Percentiles rank a stretch among this genome's conserved stretches.
phyloP scores from a whole-genome alignment of 2,113 vertebrate species.

The Dicrurus megarhynchus region DNA sequence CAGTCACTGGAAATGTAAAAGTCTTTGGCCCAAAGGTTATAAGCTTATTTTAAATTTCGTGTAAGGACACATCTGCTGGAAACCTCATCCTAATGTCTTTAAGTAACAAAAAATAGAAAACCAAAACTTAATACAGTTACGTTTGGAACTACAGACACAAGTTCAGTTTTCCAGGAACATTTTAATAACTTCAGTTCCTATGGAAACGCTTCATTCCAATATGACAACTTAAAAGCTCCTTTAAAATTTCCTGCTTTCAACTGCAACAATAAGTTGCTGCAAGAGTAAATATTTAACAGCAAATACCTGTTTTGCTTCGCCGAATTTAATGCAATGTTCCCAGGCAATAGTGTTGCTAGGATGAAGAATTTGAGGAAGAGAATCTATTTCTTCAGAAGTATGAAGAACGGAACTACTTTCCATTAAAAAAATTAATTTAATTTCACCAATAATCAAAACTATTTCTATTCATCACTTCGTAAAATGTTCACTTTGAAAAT shows the following conservation, averaged over 20 bases:
- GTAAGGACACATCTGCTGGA: background rate
- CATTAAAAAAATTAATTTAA: background rate
- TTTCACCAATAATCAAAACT: background rate
- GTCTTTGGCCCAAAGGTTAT: background rate
- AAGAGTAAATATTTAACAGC: background rate
- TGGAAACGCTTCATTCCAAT: background rate
- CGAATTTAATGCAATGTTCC: background rate
- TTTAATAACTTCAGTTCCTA: background rate
- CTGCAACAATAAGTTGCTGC: background rate
- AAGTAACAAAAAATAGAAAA: background rate
- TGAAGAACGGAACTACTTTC: background rate
- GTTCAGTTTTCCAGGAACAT: background rate
- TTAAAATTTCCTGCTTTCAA: background rate
- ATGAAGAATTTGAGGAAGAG: background rate
- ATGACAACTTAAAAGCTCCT: background rate
- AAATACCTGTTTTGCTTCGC: background rate
- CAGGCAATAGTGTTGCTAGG: background rate
- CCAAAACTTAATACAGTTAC: background rate
- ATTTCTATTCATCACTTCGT: background rate
- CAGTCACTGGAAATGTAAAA: rapidly evolving
- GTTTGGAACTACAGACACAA: background rate
- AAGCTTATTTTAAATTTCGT: background rate
- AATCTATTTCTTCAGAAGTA: background rate
- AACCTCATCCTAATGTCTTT: background rate
- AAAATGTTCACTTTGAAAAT: background rate